Evolutionary conservation across 2,113 vertebrate genomes (phyloP), one percentile per base, ranked within the genome.

Genomic region (Ascaphus truei): DNA sequence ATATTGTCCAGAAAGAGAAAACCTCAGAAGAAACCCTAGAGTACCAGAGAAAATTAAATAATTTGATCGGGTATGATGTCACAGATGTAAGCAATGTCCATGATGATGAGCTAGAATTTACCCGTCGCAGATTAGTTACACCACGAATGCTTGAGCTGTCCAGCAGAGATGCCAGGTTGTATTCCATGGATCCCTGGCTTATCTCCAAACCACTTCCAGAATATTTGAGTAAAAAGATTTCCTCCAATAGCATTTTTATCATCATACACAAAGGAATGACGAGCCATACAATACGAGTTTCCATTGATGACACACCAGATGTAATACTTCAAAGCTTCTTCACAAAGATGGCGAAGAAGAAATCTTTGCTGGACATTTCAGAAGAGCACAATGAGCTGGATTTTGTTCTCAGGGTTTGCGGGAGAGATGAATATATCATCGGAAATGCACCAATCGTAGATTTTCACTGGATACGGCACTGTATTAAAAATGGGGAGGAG

Each of bases 41-140:
- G 63, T 98, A 98, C 80, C 97, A 98, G 84, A 83, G 37, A 1
- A 93, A 93, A 55, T 90, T 99, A 16, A 98, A 95, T 1, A 77
- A 92, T 73, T 87, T 99, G 27, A 98, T 99, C 1, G 97, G 94
- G 72, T 98, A 98, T 2, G 96, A 99, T 9, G 97, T 98, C 57
- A 98, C 96, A 0, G 95, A 98, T 3, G 89, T 98, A 33, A 98
- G 94, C 80, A 98, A 98, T 0, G 96, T 98, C 25, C 96, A 98
- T 1, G 98, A 99, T 3, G 95, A 98, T 0, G 98, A 99, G 68
- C 89, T 99, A 7, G 96, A 99, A 81, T 98, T 97, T 80, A 98
- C 96, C 0, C 92, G 98, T 6, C 90, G 98, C 73, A 94, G 96
- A 72, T 82, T 99, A 62, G 86, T 98, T 66, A 98, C 95, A 1